phyloP scores from a whole-genome alignment of 2,797 vertebrate genomes.

The Pangasius macronema region DNA sequence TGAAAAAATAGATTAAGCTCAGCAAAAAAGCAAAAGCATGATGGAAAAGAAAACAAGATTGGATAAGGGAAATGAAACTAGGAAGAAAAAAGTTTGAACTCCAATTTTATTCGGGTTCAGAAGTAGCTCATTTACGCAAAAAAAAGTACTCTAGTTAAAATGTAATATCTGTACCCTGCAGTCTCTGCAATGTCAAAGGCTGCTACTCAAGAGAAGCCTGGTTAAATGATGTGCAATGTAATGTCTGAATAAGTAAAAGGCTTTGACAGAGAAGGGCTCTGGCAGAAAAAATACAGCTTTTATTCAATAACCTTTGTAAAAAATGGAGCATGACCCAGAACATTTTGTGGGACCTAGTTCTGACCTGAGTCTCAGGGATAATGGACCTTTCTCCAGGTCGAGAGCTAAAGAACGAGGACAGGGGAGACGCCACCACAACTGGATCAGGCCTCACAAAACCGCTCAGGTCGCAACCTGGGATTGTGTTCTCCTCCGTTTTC shows the following conservation, averaged over 20 bases:
- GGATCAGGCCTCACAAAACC: conserved; percentile 95
- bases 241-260: conserved; percentile 6
- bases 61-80: conserved; percentile 53
- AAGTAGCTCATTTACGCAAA: conserved; percentile 41
- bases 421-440: conserved; percentile 93
- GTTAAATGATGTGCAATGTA: conserved; percentile 12
- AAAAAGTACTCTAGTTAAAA: conserved; percentile 22
- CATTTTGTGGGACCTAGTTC: not conserved
- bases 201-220: conserved; percentile 8
- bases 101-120: conserved; percentile 34
- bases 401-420: conserved; percentile 97
- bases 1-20: conserved; percentile 46
- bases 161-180: conserved; percentile 26
- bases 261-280: conserved; percentile 2
- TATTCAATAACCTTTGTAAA: conserved; percentile 6
- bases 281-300: conserved; percentile 23
- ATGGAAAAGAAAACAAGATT: conserved; percentile 42
- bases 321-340: conserved; percentile 19
- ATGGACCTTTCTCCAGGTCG: conserved; percentile 89
- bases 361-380: conserved; percentile 97
- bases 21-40: conserved; percentile 24
- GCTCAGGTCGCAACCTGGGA: conserved; percentile 97
- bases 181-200: conserved; percentile 24
- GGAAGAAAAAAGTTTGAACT: conserved; percentile 48
- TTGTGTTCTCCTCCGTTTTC: conserved; percentile 99